A percentile compares a stretch with the other conserved stretches of the same genome.
phyloP scores from a whole-genome alignment of 2,113 vertebrate species.

The Pelusios castaneus region DNA sequence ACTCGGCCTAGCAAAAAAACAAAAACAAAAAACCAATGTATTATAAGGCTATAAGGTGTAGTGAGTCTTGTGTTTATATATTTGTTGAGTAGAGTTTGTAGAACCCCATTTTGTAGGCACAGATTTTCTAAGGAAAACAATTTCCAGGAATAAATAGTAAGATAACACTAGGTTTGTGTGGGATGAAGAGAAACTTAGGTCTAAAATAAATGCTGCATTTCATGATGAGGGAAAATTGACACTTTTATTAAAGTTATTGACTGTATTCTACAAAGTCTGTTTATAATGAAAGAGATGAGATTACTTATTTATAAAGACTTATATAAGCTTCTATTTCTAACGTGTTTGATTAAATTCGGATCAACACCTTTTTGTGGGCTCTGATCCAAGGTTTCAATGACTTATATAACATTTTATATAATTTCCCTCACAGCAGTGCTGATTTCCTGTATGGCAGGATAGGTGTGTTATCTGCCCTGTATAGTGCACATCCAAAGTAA shows the following conservation, averaged over 20 bases:
- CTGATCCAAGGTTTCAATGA: not conserved
- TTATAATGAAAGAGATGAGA: not conserved
- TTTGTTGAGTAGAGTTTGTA: not conserved
- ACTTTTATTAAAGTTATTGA: not conserved
- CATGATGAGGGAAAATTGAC: not conserved
- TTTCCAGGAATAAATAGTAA: not conserved
- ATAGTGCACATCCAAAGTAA: not conserved
- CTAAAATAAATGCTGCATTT: not conserved
- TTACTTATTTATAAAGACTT: not conserved
- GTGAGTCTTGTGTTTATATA: conserved; percentile 8
- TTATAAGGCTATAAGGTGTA: not conserved
- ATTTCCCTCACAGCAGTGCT: not conserved
- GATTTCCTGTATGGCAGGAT: not conserved
- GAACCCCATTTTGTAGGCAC: conserved; percentile 17
- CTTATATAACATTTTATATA: not conserved
- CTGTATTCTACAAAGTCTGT: not conserved
- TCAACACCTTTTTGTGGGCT: not conserved
- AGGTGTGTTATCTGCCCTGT: not conserved
- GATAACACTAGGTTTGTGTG: not conserved
- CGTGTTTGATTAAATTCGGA: not conserved
- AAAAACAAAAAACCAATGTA: no score
- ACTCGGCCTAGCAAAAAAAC: conserved; percentile 17
- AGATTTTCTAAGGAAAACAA: not conserved
- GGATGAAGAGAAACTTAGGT: not conserved
- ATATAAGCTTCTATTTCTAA: not conserved